Conservation (phyloP, 2,888 invertebrate species). For the Escarpia spicata region DNA sequence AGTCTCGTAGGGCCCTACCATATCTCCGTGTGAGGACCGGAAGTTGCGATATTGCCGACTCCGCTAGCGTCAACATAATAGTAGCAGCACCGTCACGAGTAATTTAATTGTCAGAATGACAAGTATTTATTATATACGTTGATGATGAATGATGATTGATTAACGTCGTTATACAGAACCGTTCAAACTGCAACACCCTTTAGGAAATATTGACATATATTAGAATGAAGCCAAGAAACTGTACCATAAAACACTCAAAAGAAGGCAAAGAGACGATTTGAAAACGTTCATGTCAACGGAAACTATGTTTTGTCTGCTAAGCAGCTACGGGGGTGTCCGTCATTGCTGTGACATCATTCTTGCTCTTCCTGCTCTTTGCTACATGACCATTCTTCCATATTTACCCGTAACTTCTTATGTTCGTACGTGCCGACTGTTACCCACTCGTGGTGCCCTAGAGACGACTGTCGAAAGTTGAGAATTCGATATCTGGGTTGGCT, state of each 20-base stretch:
- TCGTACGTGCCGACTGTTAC: slow-evolving; percentile 59
- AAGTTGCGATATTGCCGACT: not conserved
- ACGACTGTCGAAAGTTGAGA: slow-evolving; percentile 84
- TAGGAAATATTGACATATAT: not conserved
- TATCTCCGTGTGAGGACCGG: too few species aligned
- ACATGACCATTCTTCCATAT: not conserved
- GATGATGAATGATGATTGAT: not conserved
- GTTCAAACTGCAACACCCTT: not conserved
- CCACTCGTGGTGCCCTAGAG: slow-evolving; percentile 54
- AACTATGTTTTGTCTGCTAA: not conserved
- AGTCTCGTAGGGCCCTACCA: too few species aligned
- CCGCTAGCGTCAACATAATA: not conserved
- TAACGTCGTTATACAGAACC: not conserved
- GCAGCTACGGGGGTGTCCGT: not conserved
- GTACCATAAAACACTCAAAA: not conserved
- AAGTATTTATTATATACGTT: not conserved
- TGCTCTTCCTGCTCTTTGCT: not conserved
- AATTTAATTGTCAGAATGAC: not conserved
- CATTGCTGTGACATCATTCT: not conserved
- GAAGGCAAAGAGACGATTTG: not conserved
- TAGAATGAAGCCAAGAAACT: not conserved
- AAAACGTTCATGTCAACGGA: not conserved
- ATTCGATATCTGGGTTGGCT: slow-evolving; percentile 95
- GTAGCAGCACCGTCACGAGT: not conserved
- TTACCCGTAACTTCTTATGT: slow-evolving; percentile 43